Base-by-base conservation (phyloP, 2,113 vertebrate genomes). In the Canis aureus region DNA sequence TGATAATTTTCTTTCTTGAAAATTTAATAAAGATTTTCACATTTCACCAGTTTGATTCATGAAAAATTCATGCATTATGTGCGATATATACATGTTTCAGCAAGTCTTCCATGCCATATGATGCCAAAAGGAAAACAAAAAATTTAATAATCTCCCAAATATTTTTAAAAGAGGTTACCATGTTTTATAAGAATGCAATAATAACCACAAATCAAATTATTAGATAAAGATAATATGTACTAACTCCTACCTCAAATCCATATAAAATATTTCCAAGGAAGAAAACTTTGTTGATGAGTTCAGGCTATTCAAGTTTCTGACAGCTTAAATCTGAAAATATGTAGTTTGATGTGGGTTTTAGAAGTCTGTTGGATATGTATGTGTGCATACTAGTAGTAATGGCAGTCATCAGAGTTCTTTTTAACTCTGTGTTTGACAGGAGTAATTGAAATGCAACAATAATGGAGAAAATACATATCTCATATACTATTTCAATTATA, bases 1-100 rank as follows among this genome's bases (percentile, higher is more conserved):
- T 5, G 17, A 22, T 19, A 25, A 9, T 71, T 92, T 78, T 71
- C 19, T 80, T 66, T 74, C 23, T 13, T 38, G 3, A 79, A 20
- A 76, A 0, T 29, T 87, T 73, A 88, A 57, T 67, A 90, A 59
- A 73, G 96, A 89, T 3, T 1, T 73, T 97, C 85, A 80, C 27
- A 82, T 94, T 69, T 91, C 76, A 96, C 84, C 19, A 60, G 55
- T 4, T 69, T 96, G 55, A 62, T 67, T 91, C 95, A 80, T 80
- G 67, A 23, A 95, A 97, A 97, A 66, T 79, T 59, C 38, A 59
- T 94, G 64, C 71, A 38, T 87, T 97, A 95, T 92, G 71, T 97
- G 25, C 60, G 83, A 94, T 89, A 78, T 67, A 89, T 87, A 96
- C 76, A 81, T 7, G 64, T 69, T 96, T 92, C 5, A 66, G 19